phyloP scores from a whole-genome alignment of 1,140 invertebrate species.

The Subanguina moxae region DNA sequence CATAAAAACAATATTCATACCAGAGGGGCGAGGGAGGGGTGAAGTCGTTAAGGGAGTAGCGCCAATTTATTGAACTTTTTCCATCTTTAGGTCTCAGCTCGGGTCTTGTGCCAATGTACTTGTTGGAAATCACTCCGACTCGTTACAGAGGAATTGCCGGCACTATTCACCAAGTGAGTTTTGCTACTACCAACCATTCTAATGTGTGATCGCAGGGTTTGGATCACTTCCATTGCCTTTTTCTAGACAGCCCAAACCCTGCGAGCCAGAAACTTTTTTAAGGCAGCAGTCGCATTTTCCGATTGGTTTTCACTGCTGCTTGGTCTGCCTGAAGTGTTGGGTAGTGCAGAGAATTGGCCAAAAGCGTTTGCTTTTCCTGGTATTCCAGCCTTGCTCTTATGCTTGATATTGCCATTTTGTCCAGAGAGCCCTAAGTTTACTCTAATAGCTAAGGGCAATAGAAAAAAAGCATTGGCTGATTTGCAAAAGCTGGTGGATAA shows the following conservation, averaged over 20 bases:
- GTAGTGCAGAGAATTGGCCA: conserved; percentile 44
- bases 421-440: conserved; percentile 62
- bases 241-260: conserved; percentile 38
- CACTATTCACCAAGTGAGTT: conserved; percentile 60
- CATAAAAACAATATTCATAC: too few relatives aligned
- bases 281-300: conserved; percentile 58
- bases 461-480: conserved; percentile 34
- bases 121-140: conserved; percentile 60
- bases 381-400: conserved; percentile 56
- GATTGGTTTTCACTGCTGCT: conserved; percentile 58
- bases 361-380: conserved; percentile 57
- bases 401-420: conserved; percentile 60
- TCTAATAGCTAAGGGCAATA: conserved; percentile 47
- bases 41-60: too few relatives aligned
- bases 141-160: conserved; percentile 60
- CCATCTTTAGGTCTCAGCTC: conserved; percentile 44
- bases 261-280: conserved; percentile 36
- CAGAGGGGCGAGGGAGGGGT: too few relatives aligned
- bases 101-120: conserved; percentile 60
- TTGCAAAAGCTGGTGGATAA: conserved; percentile 39
- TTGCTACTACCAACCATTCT: conserved; percentile 47
- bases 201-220: conserved; percentile 13
- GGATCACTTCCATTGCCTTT: neutral
- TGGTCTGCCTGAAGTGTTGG: conserved; percentile 57
- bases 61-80: neutral